phyloP scores from a whole-genome alignment of 1,140 invertebrate species.

The Drosophila kurseongensis region DNA sequence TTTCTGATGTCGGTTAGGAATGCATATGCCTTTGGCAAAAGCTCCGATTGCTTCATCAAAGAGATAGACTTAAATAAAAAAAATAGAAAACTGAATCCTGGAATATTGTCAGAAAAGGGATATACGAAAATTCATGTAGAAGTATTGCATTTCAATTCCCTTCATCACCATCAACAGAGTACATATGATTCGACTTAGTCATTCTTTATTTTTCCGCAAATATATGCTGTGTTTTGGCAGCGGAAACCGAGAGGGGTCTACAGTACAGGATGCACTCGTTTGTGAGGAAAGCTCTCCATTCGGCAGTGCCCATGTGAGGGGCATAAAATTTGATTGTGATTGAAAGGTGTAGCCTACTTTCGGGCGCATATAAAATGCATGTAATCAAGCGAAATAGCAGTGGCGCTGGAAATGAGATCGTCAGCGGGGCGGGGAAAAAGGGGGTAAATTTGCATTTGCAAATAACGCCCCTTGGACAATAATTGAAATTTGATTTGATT shows the following conservation, averaged over 20 bases:
- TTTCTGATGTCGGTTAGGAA: too few species aligned
- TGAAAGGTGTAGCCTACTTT: conserved; percentile 83
- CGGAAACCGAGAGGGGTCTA: conserved; percentile 9
- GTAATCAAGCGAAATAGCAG: conserved; percentile 82
- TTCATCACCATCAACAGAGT: not conserved
- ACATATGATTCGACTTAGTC: not conserved
- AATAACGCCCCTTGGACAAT: conserved; percentile 59
- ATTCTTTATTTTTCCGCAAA: not conserved
- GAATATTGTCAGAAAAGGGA: not conserved
- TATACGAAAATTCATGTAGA: not conserved
- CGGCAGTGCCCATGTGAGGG: conserved; percentile 29
- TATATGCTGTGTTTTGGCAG: conserved; percentile 19
- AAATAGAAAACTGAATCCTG: too few species aligned
- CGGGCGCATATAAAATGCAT: conserved; percentile 79
- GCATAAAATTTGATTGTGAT: conserved; percentile 83
- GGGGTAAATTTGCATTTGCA: conserved; percentile 59
- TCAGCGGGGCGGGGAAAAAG: conserved; percentile 2
- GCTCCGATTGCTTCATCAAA: too few species aligned
- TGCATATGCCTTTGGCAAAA: too few species aligned
- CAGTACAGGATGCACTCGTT: conserved; percentile 37
- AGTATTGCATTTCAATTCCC: conserved; percentile 3
- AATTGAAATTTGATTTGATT: conserved; percentile 83
- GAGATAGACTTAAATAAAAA: not conserved
- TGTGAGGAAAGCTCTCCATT: conserved; percentile 14
- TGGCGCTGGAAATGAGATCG: conserved; percentile 37